These are phyloP conservation scores for Aptenodytes forsteri DNA, from an alignment of 2,113 vertebrate species.

Conservation along the genomic window DNA sequence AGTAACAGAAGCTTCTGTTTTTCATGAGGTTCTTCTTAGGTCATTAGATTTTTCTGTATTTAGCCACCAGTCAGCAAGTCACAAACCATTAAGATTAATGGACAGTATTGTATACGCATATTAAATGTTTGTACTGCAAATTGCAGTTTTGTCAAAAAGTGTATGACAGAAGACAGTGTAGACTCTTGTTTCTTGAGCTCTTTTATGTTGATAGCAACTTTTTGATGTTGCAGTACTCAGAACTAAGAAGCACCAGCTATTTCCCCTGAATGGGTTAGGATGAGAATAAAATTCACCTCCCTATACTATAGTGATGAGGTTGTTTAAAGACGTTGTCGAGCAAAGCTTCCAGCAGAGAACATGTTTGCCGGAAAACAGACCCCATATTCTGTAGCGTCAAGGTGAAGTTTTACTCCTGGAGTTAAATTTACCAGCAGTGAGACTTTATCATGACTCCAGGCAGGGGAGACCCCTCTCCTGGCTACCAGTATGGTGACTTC, in stretches of 20 bases:
- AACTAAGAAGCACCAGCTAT: neutral
- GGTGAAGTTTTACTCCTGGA: neutral
- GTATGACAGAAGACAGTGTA: neutral
- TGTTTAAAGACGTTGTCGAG: neutral
- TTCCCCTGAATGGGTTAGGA: neutral
- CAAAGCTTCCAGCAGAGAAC: neutral
- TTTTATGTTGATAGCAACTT: neutral
- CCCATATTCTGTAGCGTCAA: neutral
- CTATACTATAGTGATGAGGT: neutral
- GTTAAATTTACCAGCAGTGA: neutral
- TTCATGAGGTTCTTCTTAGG: neutral
- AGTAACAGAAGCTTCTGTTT: neutral
- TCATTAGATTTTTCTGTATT: neutral
- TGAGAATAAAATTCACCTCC: neutral
- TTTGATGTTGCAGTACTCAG: neutral
- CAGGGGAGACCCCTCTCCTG: constrained; percentile 1
- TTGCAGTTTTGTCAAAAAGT: neutral
- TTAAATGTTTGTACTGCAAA: neutral
- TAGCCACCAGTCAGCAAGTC: neutral
- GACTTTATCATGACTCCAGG: neutral
- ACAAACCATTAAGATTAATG: neutral
- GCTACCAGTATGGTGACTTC: constrained; percentile 24
- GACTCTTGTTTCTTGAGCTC: neutral
- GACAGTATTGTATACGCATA: no score
- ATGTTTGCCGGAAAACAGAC: neutral